A percentile compares a stretch with the other conserved stretches of the same genome.
phyloP scores from a whole-genome alignment of 1,140 invertebrate species.

The Rhopalosiphum padi region DNA sequence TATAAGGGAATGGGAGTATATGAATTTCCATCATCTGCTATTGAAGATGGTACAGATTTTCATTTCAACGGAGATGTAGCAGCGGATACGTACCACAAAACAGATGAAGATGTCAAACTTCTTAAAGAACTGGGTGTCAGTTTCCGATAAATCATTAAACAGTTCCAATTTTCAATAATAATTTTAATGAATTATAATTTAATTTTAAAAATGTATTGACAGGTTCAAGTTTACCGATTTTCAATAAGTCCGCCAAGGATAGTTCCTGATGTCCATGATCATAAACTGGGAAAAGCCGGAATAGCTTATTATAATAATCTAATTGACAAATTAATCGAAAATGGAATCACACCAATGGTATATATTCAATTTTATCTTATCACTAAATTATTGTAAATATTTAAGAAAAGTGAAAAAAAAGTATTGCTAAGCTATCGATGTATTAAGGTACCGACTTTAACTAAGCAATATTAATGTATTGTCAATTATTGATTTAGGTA shows the following conservation, averaged over 20 bases:
- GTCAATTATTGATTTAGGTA: neutral
- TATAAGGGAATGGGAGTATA: neutral
- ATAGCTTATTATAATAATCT: neutral
- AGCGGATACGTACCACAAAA: neutral
- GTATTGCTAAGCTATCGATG: no score
- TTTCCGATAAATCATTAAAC: neutral
- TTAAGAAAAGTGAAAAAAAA: no score
- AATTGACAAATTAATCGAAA: constrained; percentile 8
- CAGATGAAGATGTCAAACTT: neutral
- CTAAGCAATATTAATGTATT: neutral
- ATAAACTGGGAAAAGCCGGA: neutral
- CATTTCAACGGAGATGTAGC: neutral
- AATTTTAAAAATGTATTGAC: neutral
- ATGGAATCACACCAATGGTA: neutral
- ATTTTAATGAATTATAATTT: neutral
- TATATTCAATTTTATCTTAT: neutral
- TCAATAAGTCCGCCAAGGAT: neutral
- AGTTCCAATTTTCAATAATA: neutral
- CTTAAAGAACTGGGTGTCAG: neutral
- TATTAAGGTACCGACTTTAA: no score
- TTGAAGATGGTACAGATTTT: neutral
- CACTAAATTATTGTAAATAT: no score
- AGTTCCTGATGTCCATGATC: neutral
- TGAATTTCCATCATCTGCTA: neutral
- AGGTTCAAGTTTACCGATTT: constrained; percentile 3